A percentile compares a stretch with the other conserved stretches of the same genome.
Conservation (phyloP, 30 jellyfish, hydroid and myxozoan genomes). For the Aurelia aurita region DNA sequence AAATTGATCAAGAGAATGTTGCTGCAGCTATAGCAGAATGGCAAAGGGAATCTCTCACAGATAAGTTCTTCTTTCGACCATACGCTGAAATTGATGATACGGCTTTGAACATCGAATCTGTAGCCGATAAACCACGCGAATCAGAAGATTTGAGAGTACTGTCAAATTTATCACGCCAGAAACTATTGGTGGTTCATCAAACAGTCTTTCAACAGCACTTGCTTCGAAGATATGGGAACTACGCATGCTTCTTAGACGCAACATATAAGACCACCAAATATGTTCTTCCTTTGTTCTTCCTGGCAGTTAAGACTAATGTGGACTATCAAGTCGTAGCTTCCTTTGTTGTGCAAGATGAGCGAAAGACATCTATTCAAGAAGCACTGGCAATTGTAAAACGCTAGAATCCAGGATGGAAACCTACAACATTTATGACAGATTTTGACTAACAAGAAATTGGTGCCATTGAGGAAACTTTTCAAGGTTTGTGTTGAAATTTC, state of each 20-base stretch:
- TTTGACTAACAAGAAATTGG: constrained; percentile 48
- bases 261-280: constrained; percentile 56
- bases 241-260: constrained; percentile 49
- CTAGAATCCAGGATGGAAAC: constrained; percentile 77
- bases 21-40: too few species aligned
- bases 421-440: constrained; percentile 47
- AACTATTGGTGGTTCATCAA: constrained; percentile 71
- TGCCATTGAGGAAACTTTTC: constrained; percentile 52
- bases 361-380: constrained; percentile 44
- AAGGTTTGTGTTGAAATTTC: constrained; percentile 33
- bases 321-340: constrained; percentile 81
- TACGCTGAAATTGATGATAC: too few species aligned
- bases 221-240: constrained; percentile 69
- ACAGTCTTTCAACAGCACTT: constrained; percentile 66
- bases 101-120: too few species aligned
- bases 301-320: constrained; percentile 81
- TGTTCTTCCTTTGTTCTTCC: constrained; percentile 67
- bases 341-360: constrained; percentile 56
- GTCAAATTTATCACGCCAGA: not conserved
- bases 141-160: not conserved
- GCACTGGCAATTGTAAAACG: constrained; percentile 52
- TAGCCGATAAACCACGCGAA: not conserved
- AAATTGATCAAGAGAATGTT: too few species aligned
- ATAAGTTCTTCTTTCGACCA: too few species aligned
- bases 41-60: too few species aligned